A percentile compares a stretch with the other conserved stretches of the same genome.
Conservation (phyloP, 2,888 invertebrate genomes). For the Caenorhabditis sulstoni region DNA sequence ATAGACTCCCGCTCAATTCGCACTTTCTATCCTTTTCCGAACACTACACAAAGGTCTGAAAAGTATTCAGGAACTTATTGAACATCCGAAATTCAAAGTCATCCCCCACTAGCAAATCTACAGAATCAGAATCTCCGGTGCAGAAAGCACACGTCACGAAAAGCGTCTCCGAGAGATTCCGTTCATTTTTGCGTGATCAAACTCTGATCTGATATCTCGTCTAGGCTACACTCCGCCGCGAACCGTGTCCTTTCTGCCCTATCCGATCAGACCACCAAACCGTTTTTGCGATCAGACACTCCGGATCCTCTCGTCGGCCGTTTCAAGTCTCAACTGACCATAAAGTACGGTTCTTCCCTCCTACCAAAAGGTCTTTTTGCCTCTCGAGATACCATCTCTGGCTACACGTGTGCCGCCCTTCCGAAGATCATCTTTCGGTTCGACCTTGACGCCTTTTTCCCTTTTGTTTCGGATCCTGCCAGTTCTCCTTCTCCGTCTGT, state of each 20-base stretch:
- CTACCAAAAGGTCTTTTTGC: no score
- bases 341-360: background rate
- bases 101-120: no score
- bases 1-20: background rate
- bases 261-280: constrained; percentile 12
- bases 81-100: no score
- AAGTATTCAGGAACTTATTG: no score
- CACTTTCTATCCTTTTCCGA: background rate
- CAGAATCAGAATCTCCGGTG: no score
- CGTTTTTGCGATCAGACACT: background rate
- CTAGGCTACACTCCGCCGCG: constrained; percentile 5
- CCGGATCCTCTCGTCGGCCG: background rate
- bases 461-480: constrained; percentile 7
- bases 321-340: no score
- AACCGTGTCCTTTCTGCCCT: background rate
- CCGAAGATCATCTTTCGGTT: constrained; percentile 7
- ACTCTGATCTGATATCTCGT: constrained; percentile 11
- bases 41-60: no score
- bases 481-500: background rate
- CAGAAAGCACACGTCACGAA: no score
- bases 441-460: constrained; percentile 14
- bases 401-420: constrained; percentile 6
- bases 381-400: constrained; percentile 3
- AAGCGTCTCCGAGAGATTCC: background rate
- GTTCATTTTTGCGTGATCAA: background rate